phyloP scores from a whole-genome alignment of 2,113 vertebrate species.

The Numida meleagris region DNA sequence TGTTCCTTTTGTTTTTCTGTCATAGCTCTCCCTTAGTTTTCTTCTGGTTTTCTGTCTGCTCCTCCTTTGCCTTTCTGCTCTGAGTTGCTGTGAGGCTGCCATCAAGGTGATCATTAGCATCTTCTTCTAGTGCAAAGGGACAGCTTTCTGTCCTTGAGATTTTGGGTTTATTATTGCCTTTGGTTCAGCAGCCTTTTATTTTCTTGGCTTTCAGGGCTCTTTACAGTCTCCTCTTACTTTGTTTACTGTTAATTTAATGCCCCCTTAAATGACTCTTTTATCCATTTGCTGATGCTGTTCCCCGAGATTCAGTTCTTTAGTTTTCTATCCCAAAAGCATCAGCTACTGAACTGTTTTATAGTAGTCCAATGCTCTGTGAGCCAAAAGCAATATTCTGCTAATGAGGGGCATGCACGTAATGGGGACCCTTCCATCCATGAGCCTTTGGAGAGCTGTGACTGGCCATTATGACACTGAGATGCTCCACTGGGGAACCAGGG shows the following conservation, averaged over 20 bases:
- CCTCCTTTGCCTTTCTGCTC: neutral
- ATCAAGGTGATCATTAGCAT: neutral
- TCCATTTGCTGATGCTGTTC: neutral
- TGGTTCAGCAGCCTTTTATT: neutral
- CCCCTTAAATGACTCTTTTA: neutral
- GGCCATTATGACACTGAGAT: neutral
- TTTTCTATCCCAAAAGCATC: neutral
- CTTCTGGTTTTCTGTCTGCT: neutral
- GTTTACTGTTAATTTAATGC: neutral
- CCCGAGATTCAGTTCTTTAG: neutral
- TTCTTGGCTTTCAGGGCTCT: neutral
- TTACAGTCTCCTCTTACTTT: neutral
- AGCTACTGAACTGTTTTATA: neutral
- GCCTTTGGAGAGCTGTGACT: neutral
- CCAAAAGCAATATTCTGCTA: neutral
- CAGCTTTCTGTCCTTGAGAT: neutral
- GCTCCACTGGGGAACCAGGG: neutral
- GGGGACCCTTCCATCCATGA: neutral
- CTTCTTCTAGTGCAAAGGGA: neutral
- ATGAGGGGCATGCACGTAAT: neutral
- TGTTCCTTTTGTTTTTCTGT: neutral
- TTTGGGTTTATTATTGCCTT: neutral
- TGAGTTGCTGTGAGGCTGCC: neutral
- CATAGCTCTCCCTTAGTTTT: neutral
- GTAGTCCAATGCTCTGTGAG: neutral